phyloP scores from a whole-genome alignment of 2,797 vertebrate genomes.

The Acipenser oxyrinchus region DNA sequence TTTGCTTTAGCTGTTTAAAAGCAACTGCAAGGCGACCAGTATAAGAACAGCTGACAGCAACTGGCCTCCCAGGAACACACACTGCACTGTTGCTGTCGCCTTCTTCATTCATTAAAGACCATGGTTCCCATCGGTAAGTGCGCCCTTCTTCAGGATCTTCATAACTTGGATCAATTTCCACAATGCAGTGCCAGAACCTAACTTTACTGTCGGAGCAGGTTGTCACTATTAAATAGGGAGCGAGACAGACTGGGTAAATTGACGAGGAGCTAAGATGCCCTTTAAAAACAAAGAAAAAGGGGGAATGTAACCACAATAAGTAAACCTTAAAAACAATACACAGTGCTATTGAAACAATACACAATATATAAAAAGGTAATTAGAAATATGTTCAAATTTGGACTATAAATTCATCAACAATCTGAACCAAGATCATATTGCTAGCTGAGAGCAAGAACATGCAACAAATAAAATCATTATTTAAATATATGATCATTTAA shows the following conservation, averaged over 20 bases:
- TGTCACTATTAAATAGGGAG: conserved; percentile 91
- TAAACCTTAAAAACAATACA: background rate
- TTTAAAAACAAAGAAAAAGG: conserved; percentile 29
- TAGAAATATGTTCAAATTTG: too few species aligned
- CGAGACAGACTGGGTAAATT: conserved; percentile 96
- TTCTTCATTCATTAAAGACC: conserved; percentile 89
- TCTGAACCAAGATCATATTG: too few species aligned
- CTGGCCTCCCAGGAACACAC: conserved; percentile 76
- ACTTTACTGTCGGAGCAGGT: conserved; percentile 91
- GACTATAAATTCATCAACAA: too few species aligned
- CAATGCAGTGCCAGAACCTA: conserved; percentile 85
- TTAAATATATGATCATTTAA: too few species aligned
- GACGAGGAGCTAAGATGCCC: conserved; percentile 97
- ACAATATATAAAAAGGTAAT: too few species aligned
- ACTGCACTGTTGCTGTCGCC: conserved; percentile 87
- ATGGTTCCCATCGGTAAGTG: conserved; percentile 80
- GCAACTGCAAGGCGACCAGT: conserved; percentile 90
- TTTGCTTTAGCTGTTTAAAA: conserved; percentile 77
- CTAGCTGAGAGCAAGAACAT: too few species aligned
- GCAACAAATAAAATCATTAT: too few species aligned
- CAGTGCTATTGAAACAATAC: too few species aligned
- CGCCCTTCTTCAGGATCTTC: conserved; percentile 42
- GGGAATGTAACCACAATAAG: background rate
- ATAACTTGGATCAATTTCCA: conserved; percentile 53
- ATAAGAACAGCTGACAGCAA: conserved; percentile 95